Evolutionary conservation across 2,888 invertebrate genomes (phyloP).

Genomic region (Drosophila picticornis): DNA sequence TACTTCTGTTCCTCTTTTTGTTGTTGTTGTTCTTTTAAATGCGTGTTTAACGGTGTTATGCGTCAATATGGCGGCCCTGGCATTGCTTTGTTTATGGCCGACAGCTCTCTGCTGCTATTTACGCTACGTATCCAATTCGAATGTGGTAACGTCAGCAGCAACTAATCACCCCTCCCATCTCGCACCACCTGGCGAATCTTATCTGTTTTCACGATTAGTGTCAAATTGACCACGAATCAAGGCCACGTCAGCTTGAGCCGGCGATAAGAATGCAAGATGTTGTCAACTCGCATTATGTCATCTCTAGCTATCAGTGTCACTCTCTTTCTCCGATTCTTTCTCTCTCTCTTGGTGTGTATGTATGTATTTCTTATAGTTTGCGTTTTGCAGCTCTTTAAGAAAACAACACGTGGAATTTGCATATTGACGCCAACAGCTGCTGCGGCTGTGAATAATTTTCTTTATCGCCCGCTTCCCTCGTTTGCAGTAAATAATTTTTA

Average conservation of each 20-base stretch:
- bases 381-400: slow-evolving; percentile 43
- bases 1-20: slow-evolving; percentile 24
- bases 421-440: slow-evolving; percentile 52
- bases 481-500: slow-evolving; percentile 14
- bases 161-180: neutral
- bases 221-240: slow-evolving; percentile 41
- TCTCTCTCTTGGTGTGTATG: neutral
- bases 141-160: slow-evolving; percentile 57
- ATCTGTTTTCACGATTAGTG: slow-evolving; percentile 49
- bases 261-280: slow-evolving; percentile 63
- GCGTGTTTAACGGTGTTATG: slow-evolving; percentile 57
- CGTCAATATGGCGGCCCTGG: slow-evolving; percentile 57
- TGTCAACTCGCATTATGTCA: slow-evolving; percentile 74
- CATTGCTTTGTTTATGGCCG: slow-evolving; percentile 57
- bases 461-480: neutral
- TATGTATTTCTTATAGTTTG: slow-evolving; percentile 23
- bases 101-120: slow-evolving; percentile 33
- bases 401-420: slow-evolving; percentile 76
- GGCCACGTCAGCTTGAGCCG: slow-evolving; percentile 74
- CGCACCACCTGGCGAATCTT: slow-evolving; percentile 37
- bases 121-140: slow-evolving; percentile 25
- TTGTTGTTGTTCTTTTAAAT: slow-evolving; percentile 22
- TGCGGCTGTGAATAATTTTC: slow-evolving; percentile 18
- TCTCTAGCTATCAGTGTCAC: slow-evolving; percentile 41
- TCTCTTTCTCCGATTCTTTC: neutral